Base-by-base conservation (phyloP, 2,888 invertebrate species). In the Drosophila monieri region DNA sequence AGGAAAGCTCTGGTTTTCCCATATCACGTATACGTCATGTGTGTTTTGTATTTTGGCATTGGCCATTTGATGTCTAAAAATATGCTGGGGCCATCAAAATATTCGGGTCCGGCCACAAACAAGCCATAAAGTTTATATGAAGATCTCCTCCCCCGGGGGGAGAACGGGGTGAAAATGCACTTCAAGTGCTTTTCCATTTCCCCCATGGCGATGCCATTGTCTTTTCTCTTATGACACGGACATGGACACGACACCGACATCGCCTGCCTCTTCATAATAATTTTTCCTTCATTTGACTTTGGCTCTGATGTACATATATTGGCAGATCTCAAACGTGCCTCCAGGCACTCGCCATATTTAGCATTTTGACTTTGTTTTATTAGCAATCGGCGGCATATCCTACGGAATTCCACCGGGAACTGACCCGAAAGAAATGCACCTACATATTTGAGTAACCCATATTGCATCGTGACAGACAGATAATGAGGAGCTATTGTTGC, bases 21-120 rank as follows among this genome's bases (percentile, higher is more conserved):
- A 73, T 71, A 85, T 87, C 74, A 77, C 87, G 76, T 67, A 87
- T 87, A 87, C 85, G 86, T 72, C 80, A 78, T 72, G 84, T 71
- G 56, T 18, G 18, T 39, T 41, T 41, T 41, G 39, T 53, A 21
- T 57, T 70, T 71, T 80, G 80, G 72, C 77, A 84, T 81, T 80
- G 71, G 76, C 61, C 39, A 69, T 56, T 66, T 49, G 62, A 43
- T 51, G 37, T 43, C 65, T 71, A 71, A 70, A 70, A 70, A 70
- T 58, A 60, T 30, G 27, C 12, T n/a, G 21, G 30, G 25, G 14
- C 30, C 64, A 61, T 65, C 14, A 47, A 53, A 18, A 65, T 35
- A 25, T 47, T 54, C 21, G 23, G 23, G 15, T 32, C 25, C 21
- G 51, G 44, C 32, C 9, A 25, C 59, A 43, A 39, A 30, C 58